Conservation (phyloP, 2,113 vertebrate species). For the Myrmophylax atrothorax region DNA sequence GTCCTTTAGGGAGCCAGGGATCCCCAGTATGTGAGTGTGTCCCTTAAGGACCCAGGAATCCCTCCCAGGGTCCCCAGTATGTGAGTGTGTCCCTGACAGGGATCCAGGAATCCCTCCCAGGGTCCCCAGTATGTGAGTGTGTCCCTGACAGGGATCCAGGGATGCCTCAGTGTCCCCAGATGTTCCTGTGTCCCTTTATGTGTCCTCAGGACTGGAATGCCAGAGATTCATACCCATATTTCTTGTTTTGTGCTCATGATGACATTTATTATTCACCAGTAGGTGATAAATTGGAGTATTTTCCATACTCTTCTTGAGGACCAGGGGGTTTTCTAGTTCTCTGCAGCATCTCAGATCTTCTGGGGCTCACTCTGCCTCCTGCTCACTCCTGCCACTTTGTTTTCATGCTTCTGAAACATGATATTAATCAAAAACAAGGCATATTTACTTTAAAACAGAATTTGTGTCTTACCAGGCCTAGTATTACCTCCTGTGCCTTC, state of each 20-base stretch:
- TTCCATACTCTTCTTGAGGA: rapidly evolving
- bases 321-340: rapidly evolving
- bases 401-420: not conserved
- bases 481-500: not conserved
- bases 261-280: rapidly evolving
- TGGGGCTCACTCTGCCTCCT: not conserved
- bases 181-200: not conserved
- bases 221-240: rapidly evolving
- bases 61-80: not conserved
- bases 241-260: rapidly evolving
- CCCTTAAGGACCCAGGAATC: not conserved
- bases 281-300: rapidly evolving
- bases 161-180: too few relatives aligned
- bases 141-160: too few relatives aligned
- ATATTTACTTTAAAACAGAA: not conserved
- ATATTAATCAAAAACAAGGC: rapidly evolving
- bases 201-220: rapidly evolving
- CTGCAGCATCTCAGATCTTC: rapidly evolving
- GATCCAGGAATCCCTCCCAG: not conserved
- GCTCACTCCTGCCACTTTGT: not conserved
- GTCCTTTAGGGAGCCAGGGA: not conserved
- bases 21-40: not conserved
- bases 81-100: not conserved
- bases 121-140: too few relatives aligned
- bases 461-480: not conserved